Base-by-base conservation (phyloP, 2,888 invertebrate genomes). In the Nomada hirtipes region DNA sequence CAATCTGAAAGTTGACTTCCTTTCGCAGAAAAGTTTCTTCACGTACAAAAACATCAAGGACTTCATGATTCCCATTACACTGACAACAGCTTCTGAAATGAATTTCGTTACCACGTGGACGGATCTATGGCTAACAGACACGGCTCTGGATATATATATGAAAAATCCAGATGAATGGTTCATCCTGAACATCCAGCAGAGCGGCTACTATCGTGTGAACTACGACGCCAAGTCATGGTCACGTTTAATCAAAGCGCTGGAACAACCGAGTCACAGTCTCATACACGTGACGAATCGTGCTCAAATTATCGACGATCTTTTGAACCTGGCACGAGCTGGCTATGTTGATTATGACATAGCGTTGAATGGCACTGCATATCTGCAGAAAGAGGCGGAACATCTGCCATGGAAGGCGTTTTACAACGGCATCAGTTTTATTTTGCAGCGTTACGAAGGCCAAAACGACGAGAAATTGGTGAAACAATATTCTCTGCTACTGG, bases 231-330 rank as follows among this genome's bases (percentile, higher is more conserved):
- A 91, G 0, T 95, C 95, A 0, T 96, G 96, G 96, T 85, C 94
- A 0, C 92, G 94, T 0, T 90, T 97, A 4, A 94, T 94, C 0
- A 85, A 88, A 0, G 95, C 94, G 1, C 90, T 97, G 47, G 88
- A 90, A 4, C 88, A 81, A 0, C 92, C 95, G 4, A 93, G 94
- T 79, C 94, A 95, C 65, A 82, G 84, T 1, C 88, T 85, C 0
- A 96, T 97, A 80, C 95, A 96, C 74, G 92, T 95, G 0, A 91
- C 96, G 15, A 97, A 97, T 93, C 95, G 98, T 55, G 98, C 97
- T 0, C 97, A 98, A 94, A 95, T 97, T 36, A 95, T 98, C 15
- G 97, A 98, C 89, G 98, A 98, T 92, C 95, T 96, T 1, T 95
- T 97, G 87, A 96, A 96, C 93, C 95, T 97, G 76, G 97, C 97